Evolutionary conservation across 2,113 vertebrate species (phyloP).

Genomic region (mouse (Mus musculus)): DNA sequence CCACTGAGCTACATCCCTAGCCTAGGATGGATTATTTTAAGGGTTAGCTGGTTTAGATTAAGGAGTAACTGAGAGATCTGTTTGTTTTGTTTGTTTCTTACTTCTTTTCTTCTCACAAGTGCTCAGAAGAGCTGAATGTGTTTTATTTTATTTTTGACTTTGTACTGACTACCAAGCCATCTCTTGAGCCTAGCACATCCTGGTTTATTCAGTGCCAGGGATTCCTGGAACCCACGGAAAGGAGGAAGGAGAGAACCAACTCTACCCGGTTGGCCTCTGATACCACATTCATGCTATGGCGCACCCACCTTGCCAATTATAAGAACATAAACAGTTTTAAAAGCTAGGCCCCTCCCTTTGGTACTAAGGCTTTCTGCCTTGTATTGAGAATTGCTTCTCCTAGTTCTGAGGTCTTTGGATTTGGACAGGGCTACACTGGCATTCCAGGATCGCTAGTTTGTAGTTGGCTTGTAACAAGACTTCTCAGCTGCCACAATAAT

Average conservation of each 20-base stretch:
- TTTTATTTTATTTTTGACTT: not conserved
- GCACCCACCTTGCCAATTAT: not conserved
- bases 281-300: not conserved
- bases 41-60: not conserved
- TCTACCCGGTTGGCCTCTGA: not conserved
- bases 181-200: not conserved
- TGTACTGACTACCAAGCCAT: not conserved
- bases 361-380: not conserved
- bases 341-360: not conserved
- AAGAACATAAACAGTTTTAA: not conserved
- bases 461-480: not conserved
- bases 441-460: not conserved
- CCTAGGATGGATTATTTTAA: not conserved
- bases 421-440: not conserved
- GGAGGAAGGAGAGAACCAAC: not conserved
- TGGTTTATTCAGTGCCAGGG: not conserved
- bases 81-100: not conserved
- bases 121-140: not conserved
- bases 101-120: not conserved
- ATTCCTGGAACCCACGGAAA: not conserved
- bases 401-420: not conserved
- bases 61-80: not conserved
- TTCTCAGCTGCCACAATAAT: not conserved
- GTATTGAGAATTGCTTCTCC: not conserved
- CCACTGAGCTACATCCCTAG: not conserved